These are phyloP conservation scores for Hippocampus kuda DNA, from an alignment of 2,797 vertebrate genomes.

Conservation along the genomic window DNA sequence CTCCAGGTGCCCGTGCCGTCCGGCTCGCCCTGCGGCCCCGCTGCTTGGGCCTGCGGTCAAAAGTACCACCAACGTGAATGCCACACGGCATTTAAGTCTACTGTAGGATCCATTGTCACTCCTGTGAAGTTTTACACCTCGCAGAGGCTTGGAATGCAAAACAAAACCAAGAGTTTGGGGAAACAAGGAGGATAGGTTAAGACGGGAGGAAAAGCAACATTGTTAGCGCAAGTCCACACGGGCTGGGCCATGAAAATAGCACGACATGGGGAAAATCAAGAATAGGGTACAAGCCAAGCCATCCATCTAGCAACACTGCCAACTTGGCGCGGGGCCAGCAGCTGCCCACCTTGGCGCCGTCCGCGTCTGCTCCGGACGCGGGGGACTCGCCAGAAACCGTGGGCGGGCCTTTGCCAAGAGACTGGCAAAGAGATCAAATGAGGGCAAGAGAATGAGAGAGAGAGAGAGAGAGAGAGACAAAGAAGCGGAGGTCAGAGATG, in stretches of 20 bases:
- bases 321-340: slow-evolving; percentile 27
- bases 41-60: slow-evolving; percentile 39
- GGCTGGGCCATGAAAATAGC: slow-evolving; percentile 27
- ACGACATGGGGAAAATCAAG: slow-evolving; percentile 36
- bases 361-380: slow-evolving; percentile 74
- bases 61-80: neutral
- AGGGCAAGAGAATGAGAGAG: neutral
- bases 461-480: neutral
- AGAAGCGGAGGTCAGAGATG: too few species aligned
- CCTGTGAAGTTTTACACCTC: neutral
- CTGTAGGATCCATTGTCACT: neutral
- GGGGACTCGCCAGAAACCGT: slow-evolving; percentile 76
- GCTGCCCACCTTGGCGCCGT: slow-evolving; percentile 88
- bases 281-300: slow-evolving; percentile 49
- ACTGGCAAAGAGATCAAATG: slow-evolving; percentile 61
- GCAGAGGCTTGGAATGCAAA: too few species aligned
- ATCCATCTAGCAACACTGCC: slow-evolving; percentile 24
- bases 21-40: slow-evolving; percentile 61
- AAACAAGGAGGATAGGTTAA: slow-evolving; percentile 11
- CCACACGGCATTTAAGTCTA: neutral
- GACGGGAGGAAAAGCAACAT: slow-evolving; percentile 22
- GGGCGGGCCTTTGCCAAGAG: slow-evolving; percentile 76
- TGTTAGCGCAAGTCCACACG: slow-evolving; percentile 37
- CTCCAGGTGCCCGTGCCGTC: slow-evolving; percentile 87
- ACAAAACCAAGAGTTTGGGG: slow-evolving; percentile 4